Conservation (phyloP, 2,888 invertebrate genomes). For the Ectemnius continuus region DNA sequence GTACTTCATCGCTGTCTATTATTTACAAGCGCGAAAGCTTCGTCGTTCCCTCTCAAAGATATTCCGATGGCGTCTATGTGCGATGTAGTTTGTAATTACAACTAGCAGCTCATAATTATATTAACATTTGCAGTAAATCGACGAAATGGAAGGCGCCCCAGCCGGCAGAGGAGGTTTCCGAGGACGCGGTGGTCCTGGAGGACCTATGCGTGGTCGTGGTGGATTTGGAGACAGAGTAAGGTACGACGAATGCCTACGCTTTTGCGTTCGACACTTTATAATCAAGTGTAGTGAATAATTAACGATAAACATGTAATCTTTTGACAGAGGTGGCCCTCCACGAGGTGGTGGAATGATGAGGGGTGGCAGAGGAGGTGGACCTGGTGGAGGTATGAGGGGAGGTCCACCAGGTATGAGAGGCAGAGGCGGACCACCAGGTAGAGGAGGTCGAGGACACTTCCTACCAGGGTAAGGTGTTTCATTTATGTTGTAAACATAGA, state of each 20-base stretch:
- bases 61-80: constrained; percentile 33
- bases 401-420: constrained; percentile 74
- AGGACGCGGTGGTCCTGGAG: constrained; percentile 71
- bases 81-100: neutral
- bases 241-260: constrained; percentile 41
- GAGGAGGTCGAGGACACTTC: constrained; percentile 74
- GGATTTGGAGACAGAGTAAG: constrained; percentile 73
- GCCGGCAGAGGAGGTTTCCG: constrained; percentile 57
- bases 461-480: constrained; percentile 69
- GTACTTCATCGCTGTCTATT: constrained; percentile 9
- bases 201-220: constrained; percentile 72
- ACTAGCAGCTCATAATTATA: neutral
- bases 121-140: constrained; percentile 6
- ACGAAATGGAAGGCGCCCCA: constrained; percentile 55
- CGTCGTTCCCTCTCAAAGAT: neutral
- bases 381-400: constrained; percentile 74
- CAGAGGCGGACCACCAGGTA: constrained; percentile 72
- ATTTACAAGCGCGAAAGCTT: neutral
- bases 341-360: constrained; percentile 75
- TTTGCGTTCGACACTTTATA: neutral
- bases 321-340: constrained; percentile 69
- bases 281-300: neutral
- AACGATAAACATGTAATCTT: neutral
- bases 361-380: constrained; percentile 72
- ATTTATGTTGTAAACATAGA: neutral